A percentile compares a stretch with the other conserved stretches of the same genome.
These are phyloP conservation scores for Rhopalosiphum padi DNA, from an alignment of 1,140 invertebrate genomes.

Conservation along the genomic window DNA sequence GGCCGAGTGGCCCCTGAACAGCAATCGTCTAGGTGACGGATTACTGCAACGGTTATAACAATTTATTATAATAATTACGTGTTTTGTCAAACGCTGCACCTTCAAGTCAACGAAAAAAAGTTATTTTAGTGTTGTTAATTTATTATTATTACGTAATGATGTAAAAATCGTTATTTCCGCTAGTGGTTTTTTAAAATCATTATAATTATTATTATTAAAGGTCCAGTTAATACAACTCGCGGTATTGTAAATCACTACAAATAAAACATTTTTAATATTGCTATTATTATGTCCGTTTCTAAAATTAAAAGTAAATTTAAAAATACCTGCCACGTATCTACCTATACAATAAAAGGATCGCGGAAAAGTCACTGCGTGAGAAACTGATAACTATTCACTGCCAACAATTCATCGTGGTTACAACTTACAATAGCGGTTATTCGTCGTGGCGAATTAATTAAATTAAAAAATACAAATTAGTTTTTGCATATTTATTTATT, in stretches of 20 bases:
- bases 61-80: background rate
- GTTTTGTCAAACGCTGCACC: background rate
- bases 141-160: background rate
- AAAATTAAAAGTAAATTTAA: background rate
- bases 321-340: too few relatives aligned
- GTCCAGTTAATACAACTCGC: background rate
- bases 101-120: background rate
- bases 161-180: background rate
- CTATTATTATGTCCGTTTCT: background rate
- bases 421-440: too few relatives aligned
- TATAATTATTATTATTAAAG: background rate
- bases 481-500: too few relatives aligned
- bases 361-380: too few relatives aligned
- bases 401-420: too few relatives aligned
- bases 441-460: too few relatives aligned
- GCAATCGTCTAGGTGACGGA: background rate
- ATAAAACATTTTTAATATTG: background rate
- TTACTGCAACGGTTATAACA: background rate
- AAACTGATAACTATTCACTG: too few relatives aligned
- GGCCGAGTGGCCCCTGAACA: constrained; percentile 27
- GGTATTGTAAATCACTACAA: background rate
- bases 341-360: too few relatives aligned
- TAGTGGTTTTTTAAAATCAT: background rate
- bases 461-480: too few relatives aligned
- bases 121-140: background rate